Evolutionary conservation across 2,888 invertebrate genomes (phyloP).

Genomic region (Aphidoletes aphidimyza): DNA sequence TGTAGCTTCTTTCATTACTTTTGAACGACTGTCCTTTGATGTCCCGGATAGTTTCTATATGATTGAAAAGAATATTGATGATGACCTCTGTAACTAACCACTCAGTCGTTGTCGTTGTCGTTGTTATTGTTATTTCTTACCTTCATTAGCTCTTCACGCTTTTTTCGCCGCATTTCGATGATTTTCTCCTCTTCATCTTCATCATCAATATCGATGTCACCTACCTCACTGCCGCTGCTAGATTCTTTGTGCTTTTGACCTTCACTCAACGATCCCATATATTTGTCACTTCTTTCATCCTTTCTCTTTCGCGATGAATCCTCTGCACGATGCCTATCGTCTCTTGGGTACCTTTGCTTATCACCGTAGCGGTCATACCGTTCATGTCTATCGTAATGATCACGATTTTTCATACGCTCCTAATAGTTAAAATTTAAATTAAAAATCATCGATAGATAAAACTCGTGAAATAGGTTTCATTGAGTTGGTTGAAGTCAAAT

Average conservation of each 20-base stretch:
- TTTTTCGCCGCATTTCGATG: conserved; percentile 87
- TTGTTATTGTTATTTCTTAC: conserved; percentile 66
- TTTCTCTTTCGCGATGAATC: conserved; percentile 61
- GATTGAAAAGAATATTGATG: not conserved
- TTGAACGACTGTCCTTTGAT: not conserved
- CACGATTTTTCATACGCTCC: conserved; percentile 64
- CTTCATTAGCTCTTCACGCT: conserved; percentile 87
- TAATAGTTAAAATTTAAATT: conserved; percentile 57
- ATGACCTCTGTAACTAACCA: not conserved
- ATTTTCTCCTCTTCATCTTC: conserved; percentile 93
- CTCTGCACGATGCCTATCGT: conserved; percentile 58
- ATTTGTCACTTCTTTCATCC: conserved; percentile 69
- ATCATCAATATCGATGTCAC: conserved; percentile 80
- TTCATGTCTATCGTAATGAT: conserved; percentile 58
- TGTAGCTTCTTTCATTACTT: not conserved
- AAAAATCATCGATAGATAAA: too few relatives aligned
- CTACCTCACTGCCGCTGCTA: conserved; percentile 76
- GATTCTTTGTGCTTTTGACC: conserved; percentile 76
- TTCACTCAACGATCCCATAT: conserved; percentile 80
- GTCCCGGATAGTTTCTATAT: not conserved
- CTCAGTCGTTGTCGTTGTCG: too few relatives aligned
- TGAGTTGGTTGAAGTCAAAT: too few relatives aligned
- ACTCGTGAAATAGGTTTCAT: too few relatives aligned
- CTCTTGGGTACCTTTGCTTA: conserved; percentile 56
- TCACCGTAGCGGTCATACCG: conserved; percentile 58